Evolutionary conservation across 2,797 vertebrate genomes (phyloP), one percentile per base, ranked within the genome.

Genomic region (Lates japonicus): DNA sequence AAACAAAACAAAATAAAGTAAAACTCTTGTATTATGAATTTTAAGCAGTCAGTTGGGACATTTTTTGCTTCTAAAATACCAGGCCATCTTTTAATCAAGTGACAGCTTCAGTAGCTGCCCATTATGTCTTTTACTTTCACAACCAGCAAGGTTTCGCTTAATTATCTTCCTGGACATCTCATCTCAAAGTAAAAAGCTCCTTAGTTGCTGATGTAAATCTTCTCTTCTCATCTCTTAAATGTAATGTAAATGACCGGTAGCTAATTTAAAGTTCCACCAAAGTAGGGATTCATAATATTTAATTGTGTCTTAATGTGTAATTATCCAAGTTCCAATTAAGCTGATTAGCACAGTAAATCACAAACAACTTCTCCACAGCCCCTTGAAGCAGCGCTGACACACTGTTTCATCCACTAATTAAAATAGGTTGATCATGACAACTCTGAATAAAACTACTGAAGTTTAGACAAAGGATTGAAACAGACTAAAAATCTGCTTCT

Each of bases 321-420:
- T 91, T 92, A 90, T 86, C 74, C 57, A 61, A 83, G 54, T 84
- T 90, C 82, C 78, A 91, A 87, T 88, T 83, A 81, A 88, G 78
- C 76, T 81, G 90, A 92, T 92, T 87, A 87, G 66, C 61, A 41
- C 77, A 39, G 73, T 91, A 83, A 88, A 88, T 90, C 83, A 85
- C 84, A 81, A 90, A 82, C 77, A 88, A 65, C 67, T 65, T 63
- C 64, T 73, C 83, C n/a, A 35, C 73, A 39, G 83, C 71, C 55
- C 9, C 76, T 66, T 7, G 35, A 55, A 42, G 73, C 62, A 0
- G 33, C 46, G 11, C 58, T 54, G 20, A 71, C 52, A 22, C 42
- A 25, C 5, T 62, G 72, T 55, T 81, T 74, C 67, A 68, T 75
- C 70, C 35, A 2, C 62, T 79, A 65, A 85, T 83, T 85, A 82